These are phyloP conservation scores for Spinus olivaceus DNA, from an alignment of 2,797 vertebrate species.

Conservation along the genomic window DNA sequence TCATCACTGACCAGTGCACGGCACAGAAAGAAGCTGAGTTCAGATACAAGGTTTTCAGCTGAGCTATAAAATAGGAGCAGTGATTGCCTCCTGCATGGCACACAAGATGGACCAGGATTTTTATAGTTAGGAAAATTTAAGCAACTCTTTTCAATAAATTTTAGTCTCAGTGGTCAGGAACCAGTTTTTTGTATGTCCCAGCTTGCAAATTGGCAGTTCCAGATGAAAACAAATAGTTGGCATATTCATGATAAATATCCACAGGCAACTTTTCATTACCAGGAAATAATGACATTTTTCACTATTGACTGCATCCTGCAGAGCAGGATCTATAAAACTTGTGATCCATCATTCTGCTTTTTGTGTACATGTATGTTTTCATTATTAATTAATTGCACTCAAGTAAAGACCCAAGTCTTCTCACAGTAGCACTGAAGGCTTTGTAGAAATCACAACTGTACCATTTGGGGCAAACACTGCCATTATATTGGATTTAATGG, in stretches of 20 bases:
- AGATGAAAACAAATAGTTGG: background rate
- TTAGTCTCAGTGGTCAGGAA: background rate
- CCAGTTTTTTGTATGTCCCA: background rate
- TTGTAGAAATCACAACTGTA: background rate
- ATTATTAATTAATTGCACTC: background rate
- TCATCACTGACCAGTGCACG: accelerated
- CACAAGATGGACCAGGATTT: background rate
- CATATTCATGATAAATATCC: background rate
- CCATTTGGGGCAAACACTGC: background rate
- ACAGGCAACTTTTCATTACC: background rate
- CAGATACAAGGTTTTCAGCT: background rate
- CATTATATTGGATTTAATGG: background rate
- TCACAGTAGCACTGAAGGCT: background rate
- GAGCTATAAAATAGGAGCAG: background rate
- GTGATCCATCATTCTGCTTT: background rate
- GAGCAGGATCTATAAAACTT: background rate
- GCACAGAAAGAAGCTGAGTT: background rate
- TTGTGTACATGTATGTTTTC: background rate
- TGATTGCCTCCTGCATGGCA: background rate
- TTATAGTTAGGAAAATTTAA: background rate
- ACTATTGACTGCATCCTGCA: background rate
- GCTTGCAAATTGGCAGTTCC: background rate
- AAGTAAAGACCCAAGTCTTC: background rate
- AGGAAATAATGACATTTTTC: background rate
- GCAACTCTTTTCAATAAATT: background rate